phyloP scores from a whole-genome alignment of 2,888 invertebrate genomes.

The Meganola albula region DNA sequence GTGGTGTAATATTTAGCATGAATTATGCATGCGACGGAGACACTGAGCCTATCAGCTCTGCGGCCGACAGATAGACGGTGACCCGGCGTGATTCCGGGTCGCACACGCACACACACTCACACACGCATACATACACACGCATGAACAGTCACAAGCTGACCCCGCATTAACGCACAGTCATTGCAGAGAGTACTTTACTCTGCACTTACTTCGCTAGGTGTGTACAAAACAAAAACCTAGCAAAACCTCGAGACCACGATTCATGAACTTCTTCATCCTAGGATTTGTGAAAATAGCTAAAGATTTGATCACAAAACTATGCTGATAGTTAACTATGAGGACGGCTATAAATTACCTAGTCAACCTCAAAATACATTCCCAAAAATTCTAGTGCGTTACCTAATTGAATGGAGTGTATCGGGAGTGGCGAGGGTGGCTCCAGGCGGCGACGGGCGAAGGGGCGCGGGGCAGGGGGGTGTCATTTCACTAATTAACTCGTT shows the following conservation, averaged over 20 bases:
- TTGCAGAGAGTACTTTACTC: too few relatives aligned
- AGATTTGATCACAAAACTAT: too few relatives aligned
- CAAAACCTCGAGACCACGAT: too few relatives aligned
- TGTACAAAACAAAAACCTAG: too few relatives aligned
- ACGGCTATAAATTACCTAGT: too few relatives aligned
- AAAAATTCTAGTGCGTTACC: constrained; percentile 25
- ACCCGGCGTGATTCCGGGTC: constrained; percentile 7
- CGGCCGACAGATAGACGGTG: constrained; percentile 8
- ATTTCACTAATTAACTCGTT: constrained; percentile 59
- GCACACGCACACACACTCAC: not conserved
- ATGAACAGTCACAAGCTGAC: too few relatives aligned
- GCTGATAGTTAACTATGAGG: too few relatives aligned
- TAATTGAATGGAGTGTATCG: constrained; percentile 24
- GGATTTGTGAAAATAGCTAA: too few relatives aligned
- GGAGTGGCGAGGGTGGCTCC: constrained; percentile 24
- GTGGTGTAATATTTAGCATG: constrained; percentile 2
- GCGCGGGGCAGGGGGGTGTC: constrained; percentile 32
- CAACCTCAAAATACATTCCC: too few relatives aligned
- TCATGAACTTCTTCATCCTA: too few relatives aligned
- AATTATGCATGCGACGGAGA: constrained; percentile 5
- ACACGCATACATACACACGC: constrained; percentile 6
- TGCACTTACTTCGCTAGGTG: too few relatives aligned
- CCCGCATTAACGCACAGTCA: too few relatives aligned
- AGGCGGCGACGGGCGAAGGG: constrained; percentile 13
- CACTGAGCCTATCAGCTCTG: constrained; percentile 1